Evolutionary conservation across 2,888 invertebrate species (phyloP).

Genomic region (Machimus atricapillus): DNA sequence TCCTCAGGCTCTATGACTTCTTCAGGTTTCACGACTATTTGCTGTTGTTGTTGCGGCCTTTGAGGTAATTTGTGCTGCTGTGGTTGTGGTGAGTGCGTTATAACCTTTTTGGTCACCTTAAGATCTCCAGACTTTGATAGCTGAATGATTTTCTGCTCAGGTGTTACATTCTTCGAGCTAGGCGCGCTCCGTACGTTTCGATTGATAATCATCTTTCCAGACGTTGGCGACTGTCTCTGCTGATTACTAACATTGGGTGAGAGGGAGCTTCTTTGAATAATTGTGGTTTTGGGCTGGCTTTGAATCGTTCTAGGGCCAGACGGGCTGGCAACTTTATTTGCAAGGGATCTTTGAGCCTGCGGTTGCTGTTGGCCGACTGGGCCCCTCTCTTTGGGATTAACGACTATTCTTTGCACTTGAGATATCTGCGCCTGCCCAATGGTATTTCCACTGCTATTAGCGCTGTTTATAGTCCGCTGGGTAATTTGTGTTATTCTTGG

Average conservation of each 20-base stretch:
- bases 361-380: slow-evolving; percentile 36
- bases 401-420: slow-evolving; percentile 37
- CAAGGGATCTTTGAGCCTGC: slow-evolving; percentile 46
- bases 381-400: slow-evolving; percentile 43
- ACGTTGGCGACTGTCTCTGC: slow-evolving; percentile 49
- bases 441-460: background rate
- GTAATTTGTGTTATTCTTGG: slow-evolving; percentile 3
- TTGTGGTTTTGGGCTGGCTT: slow-evolving; percentile 50
- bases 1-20: slow-evolving; percentile 55
- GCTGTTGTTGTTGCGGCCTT: slow-evolving; percentile 51
- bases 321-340: slow-evolving; percentile 49
- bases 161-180: slow-evolving; percentile 52
- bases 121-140: slow-evolving; percentile 65
- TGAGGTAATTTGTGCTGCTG: slow-evolving; percentile 50
- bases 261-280: slow-evolving; percentile 42
- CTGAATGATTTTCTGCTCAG: slow-evolving; percentile 62
- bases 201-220: slow-evolving; percentile 56
- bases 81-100: slow-evolving; percentile 53
- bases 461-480: background rate
- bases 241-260: slow-evolving; percentile 33
- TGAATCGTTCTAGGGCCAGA: slow-evolving; percentile 48
- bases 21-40: slow-evolving; percentile 51
- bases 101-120: slow-evolving; percentile 63
- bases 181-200: slow-evolving; percentile 49
- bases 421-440: slow-evolving; percentile 36